These are phyloP conservation scores for Squalus acanthias DNA, from an alignment of 2,797 vertebrate species.

Conservation along the genomic window DNA sequence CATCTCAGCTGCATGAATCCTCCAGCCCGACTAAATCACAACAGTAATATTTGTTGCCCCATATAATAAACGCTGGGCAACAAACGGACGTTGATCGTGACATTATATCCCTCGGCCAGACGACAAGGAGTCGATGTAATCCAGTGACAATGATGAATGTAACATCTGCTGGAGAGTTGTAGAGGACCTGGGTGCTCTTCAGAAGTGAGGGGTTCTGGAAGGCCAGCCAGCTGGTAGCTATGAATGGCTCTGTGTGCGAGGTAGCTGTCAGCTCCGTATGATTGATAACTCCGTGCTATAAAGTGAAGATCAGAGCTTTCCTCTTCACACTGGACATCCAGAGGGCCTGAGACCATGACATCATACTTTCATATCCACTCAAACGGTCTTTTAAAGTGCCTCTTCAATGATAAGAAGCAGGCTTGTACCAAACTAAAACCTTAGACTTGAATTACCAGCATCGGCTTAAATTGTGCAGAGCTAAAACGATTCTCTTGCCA, in stretches of 20 bases:
- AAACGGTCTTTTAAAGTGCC: neutral
- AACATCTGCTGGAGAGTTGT: conserved; percentile 53
- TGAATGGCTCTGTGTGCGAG: conserved; percentile 37
- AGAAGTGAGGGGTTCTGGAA: neutral
- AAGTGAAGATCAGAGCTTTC: conserved; percentile 11
- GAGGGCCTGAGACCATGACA: neutral
- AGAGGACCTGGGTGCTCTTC: conserved; percentile 42
- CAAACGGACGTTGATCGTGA: conserved; percentile 15
- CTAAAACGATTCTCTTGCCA: neutral
- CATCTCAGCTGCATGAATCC: neutral
- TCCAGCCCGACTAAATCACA: conserved; percentile 24
- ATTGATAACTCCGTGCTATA: conserved; percentile 41
- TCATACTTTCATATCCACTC: conserved; percentile 16
- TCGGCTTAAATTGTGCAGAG: too few relatives aligned
- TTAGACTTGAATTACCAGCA: neutral
- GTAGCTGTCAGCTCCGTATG: conserved; percentile 31
- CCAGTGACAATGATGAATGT: conserved; percentile 63
- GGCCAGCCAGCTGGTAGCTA: conserved; percentile 37
- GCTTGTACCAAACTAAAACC: neutral
- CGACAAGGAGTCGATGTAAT: conserved; percentile 39
- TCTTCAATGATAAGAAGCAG: neutral
- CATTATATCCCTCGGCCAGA: neutral
- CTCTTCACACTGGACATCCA: neutral
- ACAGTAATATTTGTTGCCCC: neutral
- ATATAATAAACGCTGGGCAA: neutral